Base-by-base conservation (phyloP, 2,797 vertebrate genomes). In the Notoglanidium macrostoma region DNA sequence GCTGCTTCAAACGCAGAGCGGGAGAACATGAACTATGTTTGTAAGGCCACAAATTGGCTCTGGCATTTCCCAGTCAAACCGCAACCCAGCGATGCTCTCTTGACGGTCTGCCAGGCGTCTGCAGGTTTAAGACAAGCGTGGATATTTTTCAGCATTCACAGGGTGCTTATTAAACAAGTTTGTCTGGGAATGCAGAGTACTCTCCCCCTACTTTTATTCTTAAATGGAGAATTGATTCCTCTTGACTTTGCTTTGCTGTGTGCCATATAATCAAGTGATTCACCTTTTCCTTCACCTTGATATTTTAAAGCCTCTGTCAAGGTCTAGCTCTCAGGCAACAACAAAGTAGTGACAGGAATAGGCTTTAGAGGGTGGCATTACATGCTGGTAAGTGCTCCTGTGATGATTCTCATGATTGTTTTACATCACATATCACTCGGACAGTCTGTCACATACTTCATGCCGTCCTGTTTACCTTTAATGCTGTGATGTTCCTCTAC, bases 101-200 rank as follows among this genome's bases (percentile, higher is more conserved):
- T 61, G 40, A 63, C 29, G 2, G 78, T 54, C 85, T 72, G 65
- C 65, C 85, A 80, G 51, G 23, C 55, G 51, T 87, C 79, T 74
- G 68, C 57, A 63, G 9, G 17, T 72, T 74, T 8, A 82, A 86
- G 68, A 76, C 3, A 5, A 86, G 76, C 17, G 5, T 5, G 57
- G 68, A 65, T 26, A 35, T n/a, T 49, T 72, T 83, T 72, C 73
- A 65, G 61, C 68, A 78, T 73, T 77, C 88, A 49, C 51, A 44
- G 63, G 57, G 65, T 87, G 88, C 85, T 84, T 35, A 87, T 80
- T 80, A 73, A 87, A 74, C 79, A 80, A 63, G 32, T 82, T 29
- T 84, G 86, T 85, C 87, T 87, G 81, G 72, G 89, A 88, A 88
- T 88, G 85, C 74, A 51, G 73, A 67, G 67, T 86, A 90, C 78